Base-by-base conservation (phyloP, 2,797 vertebrate genomes). In the Semaprochilodus insignis region DNA sequence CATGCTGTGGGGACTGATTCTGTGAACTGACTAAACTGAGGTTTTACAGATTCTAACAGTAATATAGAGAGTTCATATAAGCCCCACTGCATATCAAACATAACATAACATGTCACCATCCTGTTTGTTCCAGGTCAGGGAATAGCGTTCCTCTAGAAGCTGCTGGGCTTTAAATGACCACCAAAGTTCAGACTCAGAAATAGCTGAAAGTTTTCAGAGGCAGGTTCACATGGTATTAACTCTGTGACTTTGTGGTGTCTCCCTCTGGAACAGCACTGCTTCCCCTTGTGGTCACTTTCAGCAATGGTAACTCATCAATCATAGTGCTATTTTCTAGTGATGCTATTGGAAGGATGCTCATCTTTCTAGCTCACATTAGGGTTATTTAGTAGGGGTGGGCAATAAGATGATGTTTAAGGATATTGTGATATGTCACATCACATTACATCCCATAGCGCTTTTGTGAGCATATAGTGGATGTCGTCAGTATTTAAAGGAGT, bases 271-370 rank as follows among this genome's bases (percentile, higher is more conserved):
- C 36, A 81, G 36, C 31, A 76, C 31, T 77, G 74, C 67, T 55
- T 80, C 72, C 76, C 73, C 84, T 73, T 77, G 80, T 84, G 82
- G 82, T 71, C 80, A 70, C 81, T 83, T 59, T 74, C 66, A 59
- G 62, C 80, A 85, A 21, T 74, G 67, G 63, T 65, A 54, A 79
- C 73, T 55, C 69, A 73, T 55, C 69, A 73, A 52, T 78, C 59
- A 67, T 59, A 71, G 13, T 48, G 74, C 66, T 34, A 34, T 40
- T 71, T 54, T 52, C 55, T 34, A 25, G 7, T 23, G 21, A 60
- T 79, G 40, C 73, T 75, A 19, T 1, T 57, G 25, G 4, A 52
- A 83, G 59, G 23, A 19, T 66, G 63, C 19, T 17, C 59, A 25
- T 62, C 1, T 27, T 66, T 10, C 31, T 10, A 23, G 55, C 6